These are phyloP conservation scores for Papilio elwesi DNA, from an alignment of 2,888 invertebrate genomes.

Conservation along the genomic window DNA sequence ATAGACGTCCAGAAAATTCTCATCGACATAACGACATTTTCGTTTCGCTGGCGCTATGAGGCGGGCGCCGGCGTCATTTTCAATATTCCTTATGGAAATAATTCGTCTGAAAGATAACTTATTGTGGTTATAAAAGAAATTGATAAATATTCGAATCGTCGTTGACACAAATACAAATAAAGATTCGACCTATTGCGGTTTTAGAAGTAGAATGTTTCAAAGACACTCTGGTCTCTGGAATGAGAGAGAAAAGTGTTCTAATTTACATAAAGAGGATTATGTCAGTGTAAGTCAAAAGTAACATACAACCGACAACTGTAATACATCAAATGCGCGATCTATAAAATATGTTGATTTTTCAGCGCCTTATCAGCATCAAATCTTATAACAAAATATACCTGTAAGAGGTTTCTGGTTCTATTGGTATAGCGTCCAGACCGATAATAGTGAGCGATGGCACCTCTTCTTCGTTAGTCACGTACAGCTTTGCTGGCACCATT, in stretches of 20 bases:
- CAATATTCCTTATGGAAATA: slow-evolving; percentile 85
- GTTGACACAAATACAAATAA: slow-evolving; percentile 6
- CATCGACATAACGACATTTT: slow-evolving; percentile 90
- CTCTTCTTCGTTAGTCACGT: slow-evolving; percentile 87
- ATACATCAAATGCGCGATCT: too few relatives aligned
- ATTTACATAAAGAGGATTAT: too few relatives aligned
- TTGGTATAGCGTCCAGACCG: slow-evolving; percentile 85
- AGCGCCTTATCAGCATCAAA: too few relatives aligned
- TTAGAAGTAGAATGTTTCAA: too few relatives aligned
- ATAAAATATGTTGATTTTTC: too few relatives aligned
- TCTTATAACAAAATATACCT: slow-evolving; percentile 58
- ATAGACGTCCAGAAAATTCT: slow-evolving; percentile 84
- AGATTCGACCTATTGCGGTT: too few relatives aligned
- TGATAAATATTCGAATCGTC: slow-evolving; percentile 12
- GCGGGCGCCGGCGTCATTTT: slow-evolving; percentile 87
- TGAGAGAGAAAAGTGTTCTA: too few relatives aligned
- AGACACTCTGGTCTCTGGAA: too few relatives aligned
- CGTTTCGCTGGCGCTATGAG: slow-evolving; percentile 86
- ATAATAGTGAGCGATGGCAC: slow-evolving; percentile 88
- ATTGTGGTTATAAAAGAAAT: not conserved
- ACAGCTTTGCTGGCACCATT: slow-evolving; percentile 83
- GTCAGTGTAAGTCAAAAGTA: too few relatives aligned
- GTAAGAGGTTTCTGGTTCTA: slow-evolving; percentile 84
- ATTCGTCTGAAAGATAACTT: slow-evolving; percentile 69
- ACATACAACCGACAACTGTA: too few relatives aligned